Evolutionary conservation across 2,113 vertebrate species (phyloP).

Genomic region (Tragelaphus strepsiceros): DNA sequence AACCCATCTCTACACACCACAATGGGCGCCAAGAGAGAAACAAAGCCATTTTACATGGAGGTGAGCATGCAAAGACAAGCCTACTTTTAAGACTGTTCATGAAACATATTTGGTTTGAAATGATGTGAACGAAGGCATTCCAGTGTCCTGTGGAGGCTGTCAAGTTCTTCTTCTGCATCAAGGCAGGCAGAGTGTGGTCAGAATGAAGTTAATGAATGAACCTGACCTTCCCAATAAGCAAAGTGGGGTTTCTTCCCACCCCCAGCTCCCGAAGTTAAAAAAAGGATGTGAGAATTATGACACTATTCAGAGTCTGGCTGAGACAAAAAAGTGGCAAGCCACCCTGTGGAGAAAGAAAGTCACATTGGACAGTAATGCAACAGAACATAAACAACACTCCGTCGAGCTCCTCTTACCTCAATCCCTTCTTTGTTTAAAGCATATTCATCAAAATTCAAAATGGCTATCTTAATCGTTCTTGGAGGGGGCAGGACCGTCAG

Average conservation of each 20-base stretch:
- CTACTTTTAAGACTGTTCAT: background rate
- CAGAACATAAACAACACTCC: background rate
- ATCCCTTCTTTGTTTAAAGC: slow-evolving; percentile 99
- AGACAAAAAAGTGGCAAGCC: background rate
- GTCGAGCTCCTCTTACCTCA: slow-evolving; percentile 85
- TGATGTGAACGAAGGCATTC: background rate
- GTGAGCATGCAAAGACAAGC: background rate
- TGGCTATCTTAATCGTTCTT: slow-evolving; percentile 97
- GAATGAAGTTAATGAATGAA: background rate
- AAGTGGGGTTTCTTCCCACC: background rate
- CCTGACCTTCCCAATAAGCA: background rate
- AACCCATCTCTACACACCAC: background rate
- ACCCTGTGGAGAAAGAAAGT: slow-evolving; percentile 16
- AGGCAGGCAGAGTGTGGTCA: background rate
- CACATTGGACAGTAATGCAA: background rate
- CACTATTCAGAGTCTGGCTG: background rate
- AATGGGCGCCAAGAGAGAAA: background rate
- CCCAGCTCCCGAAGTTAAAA: background rate
- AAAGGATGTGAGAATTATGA: background rate
- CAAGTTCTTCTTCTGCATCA: background rate
- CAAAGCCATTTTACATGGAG: background rate
- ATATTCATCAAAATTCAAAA: slow-evolving; percentile 98
- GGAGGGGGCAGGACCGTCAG: slow-evolving; percentile 97
- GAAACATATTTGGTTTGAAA: background rate
- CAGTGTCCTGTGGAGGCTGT: background rate